Evolutionary conservation across 2,888 invertebrate genomes (phyloP).

Genomic region (Neoaliturus tenellus): DNA sequence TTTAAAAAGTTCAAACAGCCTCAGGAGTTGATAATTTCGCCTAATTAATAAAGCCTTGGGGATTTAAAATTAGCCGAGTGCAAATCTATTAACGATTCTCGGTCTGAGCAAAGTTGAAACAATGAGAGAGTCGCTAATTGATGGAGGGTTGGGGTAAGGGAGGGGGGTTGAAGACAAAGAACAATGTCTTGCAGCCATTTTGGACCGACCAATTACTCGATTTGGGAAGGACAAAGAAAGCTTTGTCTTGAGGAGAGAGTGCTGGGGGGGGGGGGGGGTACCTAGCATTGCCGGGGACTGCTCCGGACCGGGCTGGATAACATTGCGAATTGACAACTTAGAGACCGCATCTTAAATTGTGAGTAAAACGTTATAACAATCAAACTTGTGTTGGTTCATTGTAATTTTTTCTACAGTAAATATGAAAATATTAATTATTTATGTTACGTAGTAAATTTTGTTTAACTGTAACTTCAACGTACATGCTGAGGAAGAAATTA

Average conservation of each 20-base stretch:
- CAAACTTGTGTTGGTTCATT: too few relatives aligned
- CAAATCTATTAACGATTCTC: constrained; percentile 33
- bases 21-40: neutral
- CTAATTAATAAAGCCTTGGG: constrained; percentile 12
- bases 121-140: constrained; percentile 18
- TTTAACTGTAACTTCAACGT: too few relatives aligned
- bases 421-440: too few relatives aligned
- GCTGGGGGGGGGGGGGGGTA: too few relatives aligned
- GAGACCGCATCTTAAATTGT: too few relatives aligned
- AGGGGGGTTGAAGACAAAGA: neutral
- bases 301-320: too few relatives aligned
- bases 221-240: constrained; percentile 16
- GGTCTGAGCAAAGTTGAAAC: constrained; percentile 14
- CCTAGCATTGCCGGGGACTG: neutral
- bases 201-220: constrained; percentile 8
- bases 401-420: too few relatives aligned
- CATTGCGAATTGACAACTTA: too few relatives aligned
- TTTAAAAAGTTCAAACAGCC: neutral
- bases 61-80: constrained; percentile 13
- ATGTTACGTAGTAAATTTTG: too few relatives aligned
- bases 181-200: constrained; percentile 50
- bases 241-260: constrained; percentile 46
- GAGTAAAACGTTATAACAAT: too few relatives aligned
- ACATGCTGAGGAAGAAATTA: too few relatives aligned
- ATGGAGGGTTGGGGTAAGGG: neutral